These are phyloP conservation scores for Semicossyphus pulcher DNA, from an alignment of 2,113 vertebrate species.

Conservation along the genomic window DNA sequence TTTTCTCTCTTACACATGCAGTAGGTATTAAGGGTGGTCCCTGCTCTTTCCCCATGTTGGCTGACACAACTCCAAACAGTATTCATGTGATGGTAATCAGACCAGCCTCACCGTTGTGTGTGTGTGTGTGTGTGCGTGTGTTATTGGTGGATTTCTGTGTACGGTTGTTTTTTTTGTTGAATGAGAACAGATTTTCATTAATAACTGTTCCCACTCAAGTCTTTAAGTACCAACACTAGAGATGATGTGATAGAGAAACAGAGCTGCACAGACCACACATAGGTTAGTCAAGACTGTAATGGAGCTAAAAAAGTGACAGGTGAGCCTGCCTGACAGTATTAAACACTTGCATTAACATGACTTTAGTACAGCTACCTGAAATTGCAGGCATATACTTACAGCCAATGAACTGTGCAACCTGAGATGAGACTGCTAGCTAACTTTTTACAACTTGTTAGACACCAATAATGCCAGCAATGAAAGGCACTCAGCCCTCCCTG, in stretches of 20 bases:
- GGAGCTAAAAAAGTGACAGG: not conserved
- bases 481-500: not conserved
- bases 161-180: not conserved
- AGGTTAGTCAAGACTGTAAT: no score
- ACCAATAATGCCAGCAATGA: not conserved
- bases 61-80: conserved; percentile 18
- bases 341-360: no score
- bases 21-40: not conserved
- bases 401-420: not conserved
- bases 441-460: not conserved
- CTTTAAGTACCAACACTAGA: not conserved
- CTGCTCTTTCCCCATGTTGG: conserved; percentile 12
- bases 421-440: not conserved
- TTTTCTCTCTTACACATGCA: not conserved
- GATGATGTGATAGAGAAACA: no score
- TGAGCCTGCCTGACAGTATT: not conserved
- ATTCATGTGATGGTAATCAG: conserved; percentile 29
- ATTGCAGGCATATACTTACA: no score
- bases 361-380: no score
- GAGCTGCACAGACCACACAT: no score
- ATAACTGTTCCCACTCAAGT: not conserved
- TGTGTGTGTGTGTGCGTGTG: not conserved
- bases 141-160: not conserved
- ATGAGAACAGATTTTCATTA: not conserved
- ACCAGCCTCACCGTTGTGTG: not conserved